Evolutionary conservation across 2,797 vertebrate species (phyloP), one percentile per base, ranked within the genome.

Genomic region (Merluccius polli): DNA sequence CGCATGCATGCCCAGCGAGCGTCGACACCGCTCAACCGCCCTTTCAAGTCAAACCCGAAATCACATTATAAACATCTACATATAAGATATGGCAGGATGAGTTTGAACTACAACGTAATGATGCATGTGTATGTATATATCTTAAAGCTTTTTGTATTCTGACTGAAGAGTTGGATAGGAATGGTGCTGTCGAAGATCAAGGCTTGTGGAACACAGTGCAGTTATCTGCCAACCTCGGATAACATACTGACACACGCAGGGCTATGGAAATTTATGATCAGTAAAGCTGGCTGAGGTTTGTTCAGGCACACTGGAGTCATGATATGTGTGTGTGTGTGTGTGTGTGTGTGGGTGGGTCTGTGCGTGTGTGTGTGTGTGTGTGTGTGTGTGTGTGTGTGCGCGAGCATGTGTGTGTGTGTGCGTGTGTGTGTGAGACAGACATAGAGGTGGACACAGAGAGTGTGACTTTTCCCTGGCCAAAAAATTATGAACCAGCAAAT

Each of bases 271-370:
- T 91, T 80, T 91, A 89, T 84, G 82, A 89, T 90, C 83, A 79
- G 85, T 88, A 81, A 76, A 74, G 52, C 79, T 86, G 89, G 84
- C 79, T 87, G 88, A 87, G 85, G 86, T 90, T 92, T 92, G 3
- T 80, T 88, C 85, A 85, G 87, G 82, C 86, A 87, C 84, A 79
- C 82, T 86, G 85, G 73, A 87, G 77, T 67, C 63, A 73, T 76
- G 75, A 78, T 77, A 78, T 75, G 70, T 75, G 75, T 78, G 78
- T 18, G 75, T 32, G 12, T 52, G n/a, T 44, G 70, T 29, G 9
- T 12, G 35, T 24, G 35, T 18, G 75, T 52, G 12, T 52, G n/a
- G 24, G 70, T 29, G 33, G 4, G 35, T 24, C 29, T 74, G 75
- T 18, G 75, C 30, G 7, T 48, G n/a, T 38, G 69, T 24, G 30